These are phyloP conservation scores for Callipepla squamata DNA, from an alignment of 2,113 vertebrate species.

Conservation along the genomic window DNA sequence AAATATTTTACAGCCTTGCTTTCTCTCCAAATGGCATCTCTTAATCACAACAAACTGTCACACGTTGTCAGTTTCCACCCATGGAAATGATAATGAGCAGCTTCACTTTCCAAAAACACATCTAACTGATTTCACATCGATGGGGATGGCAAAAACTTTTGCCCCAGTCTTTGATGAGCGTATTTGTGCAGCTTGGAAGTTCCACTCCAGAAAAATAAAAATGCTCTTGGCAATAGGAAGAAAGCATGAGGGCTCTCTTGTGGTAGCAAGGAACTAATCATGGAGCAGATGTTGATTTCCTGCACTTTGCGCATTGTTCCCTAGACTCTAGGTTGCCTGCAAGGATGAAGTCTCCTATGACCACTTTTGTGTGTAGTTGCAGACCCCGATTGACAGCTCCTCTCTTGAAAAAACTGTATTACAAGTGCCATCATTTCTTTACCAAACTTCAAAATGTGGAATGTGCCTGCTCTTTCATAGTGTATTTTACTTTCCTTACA, in stretches of 20 bases:
- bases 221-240: slow-evolving; percentile 9
- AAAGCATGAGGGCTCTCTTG: background rate
- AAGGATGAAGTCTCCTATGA: background rate
- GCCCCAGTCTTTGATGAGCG: slow-evolving; percentile 34
- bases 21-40: slow-evolving; percentile 25
- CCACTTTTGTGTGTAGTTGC: background rate
- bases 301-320: background rate
- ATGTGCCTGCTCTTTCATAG: background rate
- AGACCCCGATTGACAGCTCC: background rate
- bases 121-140: slow-evolving; percentile 55
- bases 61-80: slow-evolving; percentile 45
- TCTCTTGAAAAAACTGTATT: background rate
- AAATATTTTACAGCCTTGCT: slow-evolving; percentile 41
- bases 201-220: background rate
- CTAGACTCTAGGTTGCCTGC: background rate
- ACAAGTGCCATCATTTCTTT: background rate
- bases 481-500: background rate
- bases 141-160: slow-evolving; percentile 44
- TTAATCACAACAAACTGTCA: slow-evolving; percentile 68
- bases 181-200: slow-evolving; percentile 40
- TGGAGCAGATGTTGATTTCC: background rate
- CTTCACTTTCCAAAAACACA: slow-evolving; percentile 54
- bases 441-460: background rate
- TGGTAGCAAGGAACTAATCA: background rate
- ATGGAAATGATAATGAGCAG: slow-evolving; percentile 57